Evolutionary conservation across 2,113 vertebrate species (phyloP).

Genomic region (Protobothrops mucrosquamatus): DNA sequence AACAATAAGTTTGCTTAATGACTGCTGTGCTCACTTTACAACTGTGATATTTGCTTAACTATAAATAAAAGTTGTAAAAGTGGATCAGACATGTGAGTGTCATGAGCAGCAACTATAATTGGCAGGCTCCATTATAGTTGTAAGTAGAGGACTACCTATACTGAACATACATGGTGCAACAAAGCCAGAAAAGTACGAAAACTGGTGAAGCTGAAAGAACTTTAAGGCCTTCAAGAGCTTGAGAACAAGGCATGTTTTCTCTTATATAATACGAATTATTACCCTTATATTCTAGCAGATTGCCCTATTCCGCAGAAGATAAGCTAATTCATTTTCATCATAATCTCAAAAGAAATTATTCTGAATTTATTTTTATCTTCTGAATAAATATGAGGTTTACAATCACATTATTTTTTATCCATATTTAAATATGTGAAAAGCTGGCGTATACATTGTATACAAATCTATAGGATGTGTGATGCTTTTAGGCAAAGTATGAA

Average conservation of each 20-base stretch:
- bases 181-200: not conserved
- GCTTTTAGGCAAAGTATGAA: not conserved
- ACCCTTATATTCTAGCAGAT: not conserved
- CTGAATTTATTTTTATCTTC: not conserved
- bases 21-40: too few species aligned
- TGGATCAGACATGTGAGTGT: too few species aligned
- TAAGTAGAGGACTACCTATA: too few species aligned
- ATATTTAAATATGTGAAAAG: too few species aligned
- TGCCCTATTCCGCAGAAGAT: not conserved
- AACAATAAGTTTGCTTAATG: too few species aligned
- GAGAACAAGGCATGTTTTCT: too few species aligned
- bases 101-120: too few species aligned
- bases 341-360: not conserved
- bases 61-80: too few species aligned
- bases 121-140: too few species aligned
- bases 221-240: not conserved
- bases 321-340: not conserved
- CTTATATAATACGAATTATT: not conserved
- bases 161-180: too few species aligned
- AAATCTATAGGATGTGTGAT: not conserved
- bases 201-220: not conserved
- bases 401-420: not conserved
- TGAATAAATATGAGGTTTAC: not conserved
- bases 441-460: not conserved
- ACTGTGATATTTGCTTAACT: too few species aligned